These are phyloP conservation scores for Chrysoperla carnea DNA, from an alignment of 1,140 invertebrate species.

Conservation along the genomic window DNA sequence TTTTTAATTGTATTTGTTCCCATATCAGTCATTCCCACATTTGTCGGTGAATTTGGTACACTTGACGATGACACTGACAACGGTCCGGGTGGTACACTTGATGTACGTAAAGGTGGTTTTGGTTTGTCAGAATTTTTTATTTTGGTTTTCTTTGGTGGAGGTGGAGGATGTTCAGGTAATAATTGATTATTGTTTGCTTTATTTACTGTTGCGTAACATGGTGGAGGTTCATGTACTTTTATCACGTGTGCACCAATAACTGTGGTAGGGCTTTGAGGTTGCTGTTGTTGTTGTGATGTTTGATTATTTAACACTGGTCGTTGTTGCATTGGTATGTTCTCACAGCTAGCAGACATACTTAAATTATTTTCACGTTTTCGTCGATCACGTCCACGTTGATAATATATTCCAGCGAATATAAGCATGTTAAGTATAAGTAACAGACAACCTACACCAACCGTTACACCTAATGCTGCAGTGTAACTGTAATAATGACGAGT, in stretches of 20 bases:
- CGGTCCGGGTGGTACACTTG: slow-evolving; percentile 16
- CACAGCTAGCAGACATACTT: slow-evolving; percentile 11
- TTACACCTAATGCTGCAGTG: slow-evolving; percentile 71
- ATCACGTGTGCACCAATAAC: slow-evolving; percentile 6
- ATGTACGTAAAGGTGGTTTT: slow-evolving; percentile 19
- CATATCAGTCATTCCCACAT: neutral
- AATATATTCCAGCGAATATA: slow-evolving; percentile 76
- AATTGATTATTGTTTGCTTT: neutral
- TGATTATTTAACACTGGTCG: slow-evolving; percentile 4
- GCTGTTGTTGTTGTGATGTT: slow-evolving; percentile 12
- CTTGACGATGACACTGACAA: too few species aligned
- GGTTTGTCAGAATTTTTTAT: slow-evolving; percentile 13
- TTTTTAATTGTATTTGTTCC: slow-evolving; percentile 26
- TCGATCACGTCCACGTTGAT: slow-evolving; percentile 46
- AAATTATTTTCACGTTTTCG: slow-evolving; percentile 12
- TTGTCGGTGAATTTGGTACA: neutral
- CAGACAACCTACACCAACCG: slow-evolving; percentile 73
- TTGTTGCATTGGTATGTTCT: slow-evolving; percentile 26
- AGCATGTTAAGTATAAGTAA: slow-evolving; percentile 72
- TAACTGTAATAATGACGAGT: slow-evolving; percentile 44
- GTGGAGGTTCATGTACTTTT: slow-evolving; percentile 23
- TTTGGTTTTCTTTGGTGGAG: slow-evolving; percentile 4
- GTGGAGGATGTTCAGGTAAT: slow-evolving; percentile 1
- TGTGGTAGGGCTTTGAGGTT: slow-evolving; percentile 13
- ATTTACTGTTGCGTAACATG: slow-evolving; percentile 22